Percentiles rank a stretch among this genome's conserved stretches.
phyloP scores from a whole-genome alignment of 2,888 invertebrate species.

The Andrena praecox region DNA sequence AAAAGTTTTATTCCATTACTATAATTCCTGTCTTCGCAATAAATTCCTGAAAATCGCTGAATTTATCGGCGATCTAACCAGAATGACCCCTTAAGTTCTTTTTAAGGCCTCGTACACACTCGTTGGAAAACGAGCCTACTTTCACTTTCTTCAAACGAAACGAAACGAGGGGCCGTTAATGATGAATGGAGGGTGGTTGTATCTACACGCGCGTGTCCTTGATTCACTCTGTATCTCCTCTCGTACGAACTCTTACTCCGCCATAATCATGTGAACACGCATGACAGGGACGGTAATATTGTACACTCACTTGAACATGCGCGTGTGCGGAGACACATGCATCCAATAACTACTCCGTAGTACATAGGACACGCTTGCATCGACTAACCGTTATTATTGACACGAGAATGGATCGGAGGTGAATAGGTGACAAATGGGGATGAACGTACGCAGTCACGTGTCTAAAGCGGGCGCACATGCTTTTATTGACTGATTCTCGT shows the following conservation, averaged over 20 bases:
- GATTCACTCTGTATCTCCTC: slow-evolving; percentile 64
- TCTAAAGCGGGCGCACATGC: slow-evolving; percentile 18
- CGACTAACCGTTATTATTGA: slow-evolving; percentile 51
- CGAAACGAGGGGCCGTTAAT: slow-evolving; percentile 29
- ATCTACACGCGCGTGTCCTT: neutral
- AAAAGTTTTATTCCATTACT: no score
- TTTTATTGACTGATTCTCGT: slow-evolving; percentile 26
- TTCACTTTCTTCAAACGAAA: slow-evolving; percentile 29
- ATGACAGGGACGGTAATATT: slow-evolving; percentile 9
- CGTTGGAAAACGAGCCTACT: slow-evolving; percentile 27
- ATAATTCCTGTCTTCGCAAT: no score
- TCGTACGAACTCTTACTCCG: slow-evolving; percentile 61
- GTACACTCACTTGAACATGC: neutral
- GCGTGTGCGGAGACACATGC: neutral
- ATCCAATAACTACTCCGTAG: slow-evolving; percentile 1
- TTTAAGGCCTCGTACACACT: slow-evolving; percentile 23
- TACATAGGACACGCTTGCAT: slow-evolving; percentile 8
- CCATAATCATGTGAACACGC: slow-evolving; percentile 56
- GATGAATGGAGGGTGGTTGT: slow-evolving; percentile 39
- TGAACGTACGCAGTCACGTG: slow-evolving; percentile 35
- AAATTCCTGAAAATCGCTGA: no score
- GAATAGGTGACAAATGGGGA: slow-evolving; percentile 46
- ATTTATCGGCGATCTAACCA: no score
- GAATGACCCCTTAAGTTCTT: slow-evolving; percentile 14
- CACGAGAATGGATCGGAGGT: slow-evolving; percentile 27